These are phyloP conservation scores for Zoanthus solanderi DNA, from an alignment of 92 coral and sea anemone genomes.

Conservation along the genomic window DNA sequence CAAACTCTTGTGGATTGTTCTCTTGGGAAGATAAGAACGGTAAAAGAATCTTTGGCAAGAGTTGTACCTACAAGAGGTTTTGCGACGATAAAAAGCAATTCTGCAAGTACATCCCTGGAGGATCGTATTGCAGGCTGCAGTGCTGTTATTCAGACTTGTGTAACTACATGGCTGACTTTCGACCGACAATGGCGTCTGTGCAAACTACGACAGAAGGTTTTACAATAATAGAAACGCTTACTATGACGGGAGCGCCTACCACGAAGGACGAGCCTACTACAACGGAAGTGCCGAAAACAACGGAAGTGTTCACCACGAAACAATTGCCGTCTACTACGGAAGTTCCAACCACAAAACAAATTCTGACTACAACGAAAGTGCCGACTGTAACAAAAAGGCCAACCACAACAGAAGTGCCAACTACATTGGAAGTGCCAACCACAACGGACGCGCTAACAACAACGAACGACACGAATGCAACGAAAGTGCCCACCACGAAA, in stretches of 20 bases:
- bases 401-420: slow-evolving; percentile 35
- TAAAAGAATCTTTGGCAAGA: slow-evolving; percentile 22
- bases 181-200: neutral
- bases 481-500: neutral
- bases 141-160: slow-evolving; percentile 22
- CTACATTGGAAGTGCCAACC: slow-evolving; percentile 53
- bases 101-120: slow-evolving; percentile 14
- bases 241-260: neutral
- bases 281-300: neutral
- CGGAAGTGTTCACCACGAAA: neutral
- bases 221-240: neutral
- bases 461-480: neutral
- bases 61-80: slow-evolving; percentile 13
- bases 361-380: neutral
- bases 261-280: neutral
- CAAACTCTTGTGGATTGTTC: slow-evolving; percentile 27
- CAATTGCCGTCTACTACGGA: neutral
- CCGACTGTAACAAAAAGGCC: slow-evolving; percentile 14
- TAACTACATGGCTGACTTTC: slow-evolving; percentile 4
- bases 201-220: neutral
- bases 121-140: slow-evolving; percentile 28
- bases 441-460: slow-evolving; percentile 37
- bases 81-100: slow-evolving; percentile 14
- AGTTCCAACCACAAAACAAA: neutral
- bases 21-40: slow-evolving; percentile 26